These are phyloP conservation scores for Nemopilema nomurai DNA, from an alignment of 30 jellyfish, hydroid and myxozoan species.

Conservation along the genomic window DNA sequence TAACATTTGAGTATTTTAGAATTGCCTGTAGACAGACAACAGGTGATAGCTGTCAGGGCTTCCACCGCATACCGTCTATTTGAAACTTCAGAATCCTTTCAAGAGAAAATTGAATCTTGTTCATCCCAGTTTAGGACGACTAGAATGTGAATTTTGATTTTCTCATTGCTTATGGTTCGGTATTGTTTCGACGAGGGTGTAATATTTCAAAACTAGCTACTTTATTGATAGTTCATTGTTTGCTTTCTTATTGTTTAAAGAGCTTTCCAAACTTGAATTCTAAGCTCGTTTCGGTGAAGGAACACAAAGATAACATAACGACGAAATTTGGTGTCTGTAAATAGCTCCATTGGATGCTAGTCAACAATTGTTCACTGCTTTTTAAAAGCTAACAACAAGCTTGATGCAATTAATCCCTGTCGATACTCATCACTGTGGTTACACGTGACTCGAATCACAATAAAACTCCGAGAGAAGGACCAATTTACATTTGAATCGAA, in stretches of 20 bases:
- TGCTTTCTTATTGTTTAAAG: background rate
- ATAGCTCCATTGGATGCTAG: constrained; percentile 17
- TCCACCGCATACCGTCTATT: background rate
- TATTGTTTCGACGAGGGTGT: background rate
- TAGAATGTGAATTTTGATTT: background rate
- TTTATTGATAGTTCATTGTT: background rate
- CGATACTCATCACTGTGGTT: constrained; percentile 40
- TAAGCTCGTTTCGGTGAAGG: background rate
- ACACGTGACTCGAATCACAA: constrained; percentile 44
- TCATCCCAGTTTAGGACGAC: background rate
- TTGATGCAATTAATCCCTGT: background rate
- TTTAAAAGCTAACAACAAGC: constrained; percentile 19
- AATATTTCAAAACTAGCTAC: background rate
- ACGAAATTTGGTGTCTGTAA: background rate
- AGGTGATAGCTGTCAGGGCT: background rate
- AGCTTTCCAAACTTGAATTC: background rate
- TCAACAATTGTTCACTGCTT: constrained; percentile 9
- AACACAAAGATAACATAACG: background rate
- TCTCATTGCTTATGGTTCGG: background rate
- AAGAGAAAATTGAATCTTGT: background rate
- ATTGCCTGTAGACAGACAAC: background rate
- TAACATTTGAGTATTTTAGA: background rate
- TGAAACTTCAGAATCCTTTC: background rate
- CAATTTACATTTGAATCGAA: constrained; percentile 37
- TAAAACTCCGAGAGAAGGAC: constrained; percentile 26